Conservation (phyloP, 2,113 vertebrate species). For the Promerops cafer region DNA sequence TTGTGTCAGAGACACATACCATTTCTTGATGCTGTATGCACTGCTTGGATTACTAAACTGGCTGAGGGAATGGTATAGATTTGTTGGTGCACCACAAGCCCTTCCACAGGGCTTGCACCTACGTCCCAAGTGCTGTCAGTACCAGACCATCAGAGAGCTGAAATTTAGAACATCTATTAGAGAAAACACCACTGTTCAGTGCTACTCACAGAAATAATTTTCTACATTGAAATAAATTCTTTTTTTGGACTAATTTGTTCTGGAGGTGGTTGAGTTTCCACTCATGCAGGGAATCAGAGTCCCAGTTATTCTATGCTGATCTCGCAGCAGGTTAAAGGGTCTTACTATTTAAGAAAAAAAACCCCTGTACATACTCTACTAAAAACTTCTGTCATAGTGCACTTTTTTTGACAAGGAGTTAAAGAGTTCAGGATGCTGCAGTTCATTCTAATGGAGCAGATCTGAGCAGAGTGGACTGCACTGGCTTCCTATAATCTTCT, state of each 20-base stretch:
- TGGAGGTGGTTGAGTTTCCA: background rate
- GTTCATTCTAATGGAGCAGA: background rate
- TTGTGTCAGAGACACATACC: accelerated
- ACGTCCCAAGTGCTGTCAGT: accelerated
- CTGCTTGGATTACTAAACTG: background rate
- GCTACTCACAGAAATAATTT: background rate
- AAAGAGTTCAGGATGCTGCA: background rate
- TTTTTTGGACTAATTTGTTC: background rate
- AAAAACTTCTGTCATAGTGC: background rate
- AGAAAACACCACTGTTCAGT: background rate
- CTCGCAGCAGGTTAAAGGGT: background rate
- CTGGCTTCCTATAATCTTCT: background rate
- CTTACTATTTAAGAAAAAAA: background rate
- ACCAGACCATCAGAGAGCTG: background rate
- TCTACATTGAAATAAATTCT: background rate
- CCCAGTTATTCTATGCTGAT: background rate
- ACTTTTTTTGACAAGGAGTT: background rate
- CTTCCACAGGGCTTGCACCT: background rate
- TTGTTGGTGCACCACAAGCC: background rate
- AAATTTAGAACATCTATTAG: background rate
- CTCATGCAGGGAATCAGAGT: background rate
- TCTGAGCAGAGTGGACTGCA: background rate
- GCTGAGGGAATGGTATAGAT: background rate
- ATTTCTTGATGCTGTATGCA: background rate
- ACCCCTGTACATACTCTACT: background rate